Percentiles rank a stretch among this genome's conserved stretches.
Conservation (phyloP, 2,797 vertebrate species). For the Pseudotriccus pelzelni region DNA sequence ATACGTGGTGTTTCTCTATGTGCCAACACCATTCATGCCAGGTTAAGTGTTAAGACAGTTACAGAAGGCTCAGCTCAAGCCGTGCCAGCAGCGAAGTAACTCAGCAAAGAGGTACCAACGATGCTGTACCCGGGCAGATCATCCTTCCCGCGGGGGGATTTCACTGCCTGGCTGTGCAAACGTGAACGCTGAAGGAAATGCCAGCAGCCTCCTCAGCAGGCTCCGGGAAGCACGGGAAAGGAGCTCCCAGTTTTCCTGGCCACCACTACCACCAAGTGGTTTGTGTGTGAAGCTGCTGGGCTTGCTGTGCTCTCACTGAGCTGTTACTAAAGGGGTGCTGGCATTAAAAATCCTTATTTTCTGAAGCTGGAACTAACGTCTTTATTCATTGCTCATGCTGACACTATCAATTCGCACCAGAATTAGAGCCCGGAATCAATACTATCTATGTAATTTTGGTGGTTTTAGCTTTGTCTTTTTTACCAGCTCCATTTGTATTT, state of each 20-base stretch:
- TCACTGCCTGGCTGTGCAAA: neutral
- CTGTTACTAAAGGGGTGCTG: neutral
- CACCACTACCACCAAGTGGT: conserved; percentile 57
- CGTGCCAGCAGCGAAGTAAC: neutral
- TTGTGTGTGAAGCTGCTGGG: neutral
- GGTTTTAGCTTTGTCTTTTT: neutral
- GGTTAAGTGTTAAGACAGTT: neutral
- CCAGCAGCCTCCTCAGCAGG: neutral
- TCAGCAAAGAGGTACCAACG: neutral
- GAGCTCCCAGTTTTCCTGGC: neutral
- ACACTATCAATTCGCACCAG: neutral
- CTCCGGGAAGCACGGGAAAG: neutral
- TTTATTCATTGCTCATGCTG: neutral
- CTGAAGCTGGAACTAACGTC: neutral
- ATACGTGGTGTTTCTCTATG: neutral
- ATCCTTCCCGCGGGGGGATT: neutral
- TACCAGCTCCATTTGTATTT: neutral
- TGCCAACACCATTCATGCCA: neutral
- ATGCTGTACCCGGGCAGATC: too few relatives aligned
- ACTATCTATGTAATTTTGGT: too few relatives aligned
- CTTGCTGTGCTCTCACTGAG: neutral
- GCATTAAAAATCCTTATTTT: neutral
- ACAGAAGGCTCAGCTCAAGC: neutral
- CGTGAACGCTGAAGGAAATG: fast-evolving
- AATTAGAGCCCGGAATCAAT: neutral